A percentile compares a stretch with the other conserved stretches of the same genome.
Conservation (phyloP, 2,113 vertebrate species). For the Cynocephalus volans region DNA sequence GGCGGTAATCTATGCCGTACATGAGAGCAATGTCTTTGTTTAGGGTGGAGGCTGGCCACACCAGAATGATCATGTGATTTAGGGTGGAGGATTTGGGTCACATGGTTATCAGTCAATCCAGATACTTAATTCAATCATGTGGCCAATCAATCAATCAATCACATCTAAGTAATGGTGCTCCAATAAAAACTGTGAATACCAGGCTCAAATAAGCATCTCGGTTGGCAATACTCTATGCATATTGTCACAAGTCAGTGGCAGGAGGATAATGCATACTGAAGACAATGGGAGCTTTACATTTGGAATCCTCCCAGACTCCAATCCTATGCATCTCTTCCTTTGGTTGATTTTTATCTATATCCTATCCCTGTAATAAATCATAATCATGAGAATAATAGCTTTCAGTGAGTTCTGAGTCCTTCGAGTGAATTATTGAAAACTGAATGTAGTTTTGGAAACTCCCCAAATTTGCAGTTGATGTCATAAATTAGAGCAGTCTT, state of each 20-base stretch:
- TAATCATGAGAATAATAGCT: background rate
- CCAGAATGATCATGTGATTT: background rate
- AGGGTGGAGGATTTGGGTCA: background rate
- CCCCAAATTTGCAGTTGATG: background rate
- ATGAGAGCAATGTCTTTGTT: background rate
- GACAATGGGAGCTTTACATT: background rate
- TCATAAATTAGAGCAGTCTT: background rate
- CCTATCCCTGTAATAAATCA: background rate
- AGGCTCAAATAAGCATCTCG: background rate
- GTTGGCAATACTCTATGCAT: background rate
- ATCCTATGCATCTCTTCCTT: background rate
- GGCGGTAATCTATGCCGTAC: background rate
- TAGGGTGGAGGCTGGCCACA: background rate
- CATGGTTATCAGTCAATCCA: background rate
- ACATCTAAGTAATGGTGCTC: background rate
- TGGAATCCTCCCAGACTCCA: background rate
- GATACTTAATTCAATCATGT: background rate
- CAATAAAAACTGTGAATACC: background rate
- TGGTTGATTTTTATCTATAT: background rate
- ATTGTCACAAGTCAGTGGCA: background rate
- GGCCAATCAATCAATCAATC: background rate
- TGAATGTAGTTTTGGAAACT: background rate
- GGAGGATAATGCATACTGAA: background rate
- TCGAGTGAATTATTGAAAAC: background rate
- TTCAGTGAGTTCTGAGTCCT: constrained; percentile 7